Base-by-base conservation (phyloP, 2,113 vertebrate species). In the Pterocles burchelli region DNA sequence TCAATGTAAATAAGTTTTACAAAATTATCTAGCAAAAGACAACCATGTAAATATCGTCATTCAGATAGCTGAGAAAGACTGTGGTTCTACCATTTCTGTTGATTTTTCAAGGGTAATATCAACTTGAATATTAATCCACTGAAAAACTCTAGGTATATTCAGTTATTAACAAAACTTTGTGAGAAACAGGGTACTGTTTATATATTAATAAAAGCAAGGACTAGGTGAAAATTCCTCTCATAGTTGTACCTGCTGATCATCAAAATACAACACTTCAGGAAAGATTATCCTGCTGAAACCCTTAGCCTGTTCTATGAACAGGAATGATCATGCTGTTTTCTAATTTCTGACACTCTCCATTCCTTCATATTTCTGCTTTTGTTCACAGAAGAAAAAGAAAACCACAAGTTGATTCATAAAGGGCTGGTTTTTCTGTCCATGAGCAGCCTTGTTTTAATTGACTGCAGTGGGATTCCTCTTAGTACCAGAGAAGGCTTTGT, bases 371-470 rank as follows among this genome's bases (percentile, higher is more conserved):
- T 82, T 54, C 41, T 38, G 58, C 57, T 89, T 91, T 93, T 85
- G 70, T 91, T 87, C 29, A 7, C 10, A n/a, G 85, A 85, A 72
- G 28, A 87, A 55, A 92, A 95, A 54, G 73, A 24, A 91, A 91
- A 79, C n/a, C 38, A n/a, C 24, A 31, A 43, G 77, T 38, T 72
- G 87, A 51, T 85, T 65, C 54, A 54, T 62, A 54, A 70, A 82
- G 46, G 52, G 45, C 38, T 87, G 63, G 0, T 17, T 77, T 84
- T 75, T 45, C 28, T 70, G n/a, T n/a, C 49, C 36, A 2, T 10
- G 24, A 45, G 57, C 84, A 91, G 58, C 66, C 13, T 12, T 55
- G 65, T 91, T 88, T 95, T 95, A 95, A 94, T 95, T 94, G 82
- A 63, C 59, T 91, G 88, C 88, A 5, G 38, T 91, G 81, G 91